Conservation (phyloP, 1,140 invertebrate genomes). For the Helicorthomorpha holstii region DNA sequence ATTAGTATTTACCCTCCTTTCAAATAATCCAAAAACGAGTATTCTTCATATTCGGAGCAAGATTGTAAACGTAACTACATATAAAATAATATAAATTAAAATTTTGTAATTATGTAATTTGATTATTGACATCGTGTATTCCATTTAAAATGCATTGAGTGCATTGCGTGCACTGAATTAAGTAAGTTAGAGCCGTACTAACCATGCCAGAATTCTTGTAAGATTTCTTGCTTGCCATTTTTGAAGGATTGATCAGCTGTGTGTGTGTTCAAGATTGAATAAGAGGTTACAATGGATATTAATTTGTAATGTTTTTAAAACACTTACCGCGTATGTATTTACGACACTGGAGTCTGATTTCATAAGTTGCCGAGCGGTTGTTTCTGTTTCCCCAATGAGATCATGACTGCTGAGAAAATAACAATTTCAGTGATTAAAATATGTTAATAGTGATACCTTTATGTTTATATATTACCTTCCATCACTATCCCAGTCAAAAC, state of each 20-base stretch:
- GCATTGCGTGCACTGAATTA: neutral
- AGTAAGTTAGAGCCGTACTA: neutral
- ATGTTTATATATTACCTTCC: neutral
- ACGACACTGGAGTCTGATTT: neutral
- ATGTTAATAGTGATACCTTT: neutral
- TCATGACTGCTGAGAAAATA: neutral
- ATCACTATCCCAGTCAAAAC: conserved; percentile 3
- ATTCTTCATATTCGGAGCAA: neutral
- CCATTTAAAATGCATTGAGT: neutral
- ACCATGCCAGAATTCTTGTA: neutral
- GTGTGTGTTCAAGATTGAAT: neutral
- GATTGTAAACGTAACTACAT: neutral
- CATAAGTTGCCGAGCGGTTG: neutral
- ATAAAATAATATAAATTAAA: neutral
- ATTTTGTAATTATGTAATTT: neutral
- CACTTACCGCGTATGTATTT: neutral
- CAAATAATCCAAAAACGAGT: neutral
- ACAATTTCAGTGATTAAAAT: conserved; percentile 3
- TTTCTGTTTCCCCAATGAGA: neutral
- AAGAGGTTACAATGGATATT: neutral
- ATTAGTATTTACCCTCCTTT: neutral
- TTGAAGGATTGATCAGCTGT: neutral
- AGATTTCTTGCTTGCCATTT: neutral
- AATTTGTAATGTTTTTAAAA: neutral
- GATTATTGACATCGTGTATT: neutral